phyloP scores from a whole-genome alignment of 1,140 invertebrate genomes.

The Zaprionus davidi region DNA sequence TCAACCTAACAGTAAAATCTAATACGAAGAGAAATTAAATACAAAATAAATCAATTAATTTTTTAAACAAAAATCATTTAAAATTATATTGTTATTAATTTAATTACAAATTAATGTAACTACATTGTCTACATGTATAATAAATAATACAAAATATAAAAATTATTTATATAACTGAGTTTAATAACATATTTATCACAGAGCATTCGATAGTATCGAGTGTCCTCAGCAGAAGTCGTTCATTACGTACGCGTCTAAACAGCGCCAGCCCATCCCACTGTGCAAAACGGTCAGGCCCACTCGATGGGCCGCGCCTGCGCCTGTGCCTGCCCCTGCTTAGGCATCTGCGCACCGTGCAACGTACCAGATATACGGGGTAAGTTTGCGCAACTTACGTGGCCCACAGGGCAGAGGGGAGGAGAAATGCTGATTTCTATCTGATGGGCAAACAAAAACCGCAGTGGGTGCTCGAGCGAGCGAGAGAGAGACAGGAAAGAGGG shows the following conservation, averaged over 20 bases:
- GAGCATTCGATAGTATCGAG: background rate
- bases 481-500: background rate
- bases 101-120: background rate
- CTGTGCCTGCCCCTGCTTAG: conserved; percentile 5
- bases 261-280: conserved; percentile 37
- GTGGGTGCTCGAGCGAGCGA: conserved; percentile 57
- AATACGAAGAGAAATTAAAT: too few species aligned
- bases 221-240: background rate
- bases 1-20: too few species aligned
- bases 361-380: conserved; percentile 32
- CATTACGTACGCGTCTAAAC: background rate
- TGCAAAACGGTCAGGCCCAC: conserved; percentile 36
- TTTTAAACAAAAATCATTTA: too few species aligned
- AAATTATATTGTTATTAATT: too few species aligned
- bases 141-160: background rate
- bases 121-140: background rate
- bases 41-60: too few species aligned
- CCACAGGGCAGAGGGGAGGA: conserved; percentile 7
- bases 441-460: conserved; percentile 81
- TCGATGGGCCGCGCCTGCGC: conserved; percentile 39
- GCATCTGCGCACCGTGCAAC: background rate
- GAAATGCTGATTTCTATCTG: conserved; percentile 74
- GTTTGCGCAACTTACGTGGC: conserved; percentile 34
- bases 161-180: background rate
- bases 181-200: too few species aligned